These are phyloP conservation scores for Pseudococcus viburni DNA, from an alignment of 2,888 invertebrate genomes.

Conservation along the genomic window DNA sequence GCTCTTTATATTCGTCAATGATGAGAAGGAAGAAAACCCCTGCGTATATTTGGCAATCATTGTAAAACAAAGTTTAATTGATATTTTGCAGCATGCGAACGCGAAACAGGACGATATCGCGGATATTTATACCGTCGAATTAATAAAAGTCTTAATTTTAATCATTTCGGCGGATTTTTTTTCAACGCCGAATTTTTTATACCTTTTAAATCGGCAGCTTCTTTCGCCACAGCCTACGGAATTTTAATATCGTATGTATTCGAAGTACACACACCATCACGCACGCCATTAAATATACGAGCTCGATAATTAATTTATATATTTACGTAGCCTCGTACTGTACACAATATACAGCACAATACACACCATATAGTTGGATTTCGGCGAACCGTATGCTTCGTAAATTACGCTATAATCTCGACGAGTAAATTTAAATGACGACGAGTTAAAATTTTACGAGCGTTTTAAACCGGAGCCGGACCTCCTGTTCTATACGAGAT, in stretches of 20 bases:
- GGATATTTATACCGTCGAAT: background rate
- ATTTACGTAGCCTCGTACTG: background rate
- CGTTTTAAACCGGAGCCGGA: slow-evolving; percentile 17
- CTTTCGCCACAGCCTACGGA: slow-evolving; percentile 4
- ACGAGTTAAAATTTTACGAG: slow-evolving; percentile 10
- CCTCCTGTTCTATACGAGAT: background rate
- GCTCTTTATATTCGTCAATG: background rate
- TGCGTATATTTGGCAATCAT: background rate
- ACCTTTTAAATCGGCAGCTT: background rate
- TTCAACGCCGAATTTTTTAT: background rate
- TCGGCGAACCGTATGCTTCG: slow-evolving; percentile 16
- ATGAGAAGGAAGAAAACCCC: background rate
- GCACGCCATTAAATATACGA: slow-evolving; percentile 26
- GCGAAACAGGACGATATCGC: slow-evolving; percentile 1
- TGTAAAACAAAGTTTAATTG: background rate
- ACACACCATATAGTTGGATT: background rate
- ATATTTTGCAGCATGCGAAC: slow-evolving; percentile 24
- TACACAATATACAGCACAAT: background rate
- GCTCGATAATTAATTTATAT: slow-evolving; percentile 43
- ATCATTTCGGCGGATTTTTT: background rate
- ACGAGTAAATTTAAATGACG: background rate
- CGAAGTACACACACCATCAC: background rate
- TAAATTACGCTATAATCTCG: slow-evolving; percentile 25
- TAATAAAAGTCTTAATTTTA: slow-evolving; percentile 4
- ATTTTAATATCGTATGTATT: background rate